Evolutionary conservation across 2,888 invertebrate genomes (phyloP), one percentile per base, ranked within the genome.

Genomic region (Calameuta pallipes): DNA sequence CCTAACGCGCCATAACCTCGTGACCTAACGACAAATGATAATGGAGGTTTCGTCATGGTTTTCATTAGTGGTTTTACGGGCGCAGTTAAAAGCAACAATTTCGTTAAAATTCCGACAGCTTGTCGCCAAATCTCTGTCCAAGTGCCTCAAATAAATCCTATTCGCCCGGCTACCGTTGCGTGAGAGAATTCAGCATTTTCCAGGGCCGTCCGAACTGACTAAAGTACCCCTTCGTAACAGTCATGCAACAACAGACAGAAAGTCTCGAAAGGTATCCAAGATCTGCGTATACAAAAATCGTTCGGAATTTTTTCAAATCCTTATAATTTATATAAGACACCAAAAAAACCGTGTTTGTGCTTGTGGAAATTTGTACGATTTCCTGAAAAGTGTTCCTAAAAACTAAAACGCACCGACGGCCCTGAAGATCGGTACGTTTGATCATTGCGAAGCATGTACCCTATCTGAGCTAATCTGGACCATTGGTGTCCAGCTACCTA

Each of bases 391-490:
- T 2, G 2, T 56, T 15, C 9, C 23, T 9, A 9, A 56, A 23
- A 9, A 56, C 9, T 56, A 56, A 56, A 56, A 23, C 23, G 23
- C 31, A 9, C 1, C 9, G 37, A 75, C 68, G 69, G 56, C 37
- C 75, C 74, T 73, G 75, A 78, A 82, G 78, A 83, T 85, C 87
- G 86, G 85, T 73, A 70, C 85, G 80, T 87, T 88, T 86, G 86
- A 87, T 87, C 86, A 79, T 78, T 76, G 75, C 82, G 35, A 82
- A 83, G 83, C 83, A 83, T 41, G 82, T 76, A 77, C 81, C 78
- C 80, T 87, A 86, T 87, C 84, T 81, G 35, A 71, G 75, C 76
- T 81, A 80, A 86, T 85, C 85, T 81, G 75, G 74, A 77, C 79
- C 80, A 79, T 77, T 76, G 80, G 80, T 83, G 83, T 85, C 75